These are phyloP conservation scores for Zootoca vivipara DNA, from an alignment of 2,113 vertebrate species.

Conservation along the genomic window DNA sequence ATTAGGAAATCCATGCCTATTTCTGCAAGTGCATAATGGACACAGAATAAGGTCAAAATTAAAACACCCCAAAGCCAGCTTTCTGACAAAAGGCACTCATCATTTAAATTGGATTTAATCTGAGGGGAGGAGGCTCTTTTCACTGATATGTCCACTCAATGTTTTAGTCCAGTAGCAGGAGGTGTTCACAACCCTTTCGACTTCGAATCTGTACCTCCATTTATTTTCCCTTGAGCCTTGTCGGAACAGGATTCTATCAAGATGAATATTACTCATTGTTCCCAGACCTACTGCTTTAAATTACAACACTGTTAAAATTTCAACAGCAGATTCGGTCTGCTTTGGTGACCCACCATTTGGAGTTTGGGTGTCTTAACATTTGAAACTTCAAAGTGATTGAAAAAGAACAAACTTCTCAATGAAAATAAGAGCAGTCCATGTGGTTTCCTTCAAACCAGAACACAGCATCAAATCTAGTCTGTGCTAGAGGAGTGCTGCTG, in stretches of 20 bases:
- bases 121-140: slow-evolving; percentile 12
- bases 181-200: slow-evolving; percentile 11
- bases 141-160: not conserved
- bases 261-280: slow-evolving; percentile 31
- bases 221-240: slow-evolving; percentile 23
- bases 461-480: slow-evolving; percentile 42
- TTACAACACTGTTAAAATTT: slow-evolving; percentile 45
- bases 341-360: not conserved
- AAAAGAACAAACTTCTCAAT: slow-evolving; percentile 32
- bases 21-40: not conserved
- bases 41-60: not conserved
- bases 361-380: slow-evolving; percentile 40
- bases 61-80: not conserved
- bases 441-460: slow-evolving; percentile 44
- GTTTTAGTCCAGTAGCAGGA: not conserved
- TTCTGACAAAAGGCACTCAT: not conserved
- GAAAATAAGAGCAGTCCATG: slow-evolving; percentile 34
- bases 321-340: slow-evolving; percentile 7
- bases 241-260: slow-evolving; percentile 21
- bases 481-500: slow-evolving; percentile 38
- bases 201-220: slow-evolving; percentile 11
- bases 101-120: slow-evolving; percentile 41
- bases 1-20: not conserved
- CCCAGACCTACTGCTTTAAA: not conserved
- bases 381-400: slow-evolving; percentile 48